Evolutionary conservation across 2,113 vertebrate species (phyloP).

Genomic region (Vimba vimba): DNA sequence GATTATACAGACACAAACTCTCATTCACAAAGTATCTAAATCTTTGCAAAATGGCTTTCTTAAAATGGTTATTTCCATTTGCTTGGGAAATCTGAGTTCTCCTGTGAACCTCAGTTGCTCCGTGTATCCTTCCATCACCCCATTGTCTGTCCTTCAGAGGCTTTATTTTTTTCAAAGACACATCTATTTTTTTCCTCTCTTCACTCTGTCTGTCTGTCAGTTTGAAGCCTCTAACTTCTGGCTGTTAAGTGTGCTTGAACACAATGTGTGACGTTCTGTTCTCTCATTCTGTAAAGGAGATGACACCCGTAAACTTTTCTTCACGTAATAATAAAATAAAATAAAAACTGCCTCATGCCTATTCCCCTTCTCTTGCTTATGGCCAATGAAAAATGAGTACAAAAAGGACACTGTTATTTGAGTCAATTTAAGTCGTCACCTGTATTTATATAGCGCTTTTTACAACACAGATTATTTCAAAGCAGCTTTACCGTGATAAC

Average conservation of each 20-base stretch:
- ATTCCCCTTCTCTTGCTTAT: too few species aligned
- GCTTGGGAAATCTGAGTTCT: not conserved
- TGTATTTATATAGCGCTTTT: too few species aligned
- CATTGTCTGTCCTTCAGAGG: not conserved
- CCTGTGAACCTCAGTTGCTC: not conserved
- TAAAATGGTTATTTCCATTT: not conserved
- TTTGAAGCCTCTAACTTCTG: not conserved
- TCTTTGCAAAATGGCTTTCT: not conserved
- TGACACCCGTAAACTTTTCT: not conserved
- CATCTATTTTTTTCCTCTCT: conserved; percentile 4
- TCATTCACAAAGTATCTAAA: not conserved
- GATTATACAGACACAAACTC: conserved; percentile 10
- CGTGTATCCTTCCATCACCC: not conserved
- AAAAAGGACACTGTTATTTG: too few species aligned
- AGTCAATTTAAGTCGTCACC: too few species aligned
- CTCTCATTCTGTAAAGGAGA: not conserved
- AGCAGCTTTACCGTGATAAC: too few species aligned
- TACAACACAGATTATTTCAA: too few species aligned
- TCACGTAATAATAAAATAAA: too few species aligned
- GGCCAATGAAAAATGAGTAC: too few species aligned
- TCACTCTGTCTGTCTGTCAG: not conserved
- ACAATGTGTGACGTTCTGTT: not conserved
- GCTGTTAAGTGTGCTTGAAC: not conserved
- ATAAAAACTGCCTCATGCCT: too few species aligned
- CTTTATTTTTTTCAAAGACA: not conserved